Evolutionary conservation across 2,797 vertebrate species (phyloP), one percentile per base, ranked within the genome.

Genomic region (Tiaroga cobitis): DNA sequence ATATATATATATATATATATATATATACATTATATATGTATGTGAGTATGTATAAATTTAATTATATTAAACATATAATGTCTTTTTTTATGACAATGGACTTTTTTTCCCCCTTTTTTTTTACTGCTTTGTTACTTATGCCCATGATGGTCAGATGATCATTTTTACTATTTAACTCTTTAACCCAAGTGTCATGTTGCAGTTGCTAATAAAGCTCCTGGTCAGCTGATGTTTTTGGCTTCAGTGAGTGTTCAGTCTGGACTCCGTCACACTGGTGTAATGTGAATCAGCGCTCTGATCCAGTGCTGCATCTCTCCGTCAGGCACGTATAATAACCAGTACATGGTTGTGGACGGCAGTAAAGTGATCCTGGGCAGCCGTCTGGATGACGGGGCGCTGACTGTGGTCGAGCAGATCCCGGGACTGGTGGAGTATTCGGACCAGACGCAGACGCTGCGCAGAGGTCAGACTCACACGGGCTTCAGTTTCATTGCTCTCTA

Each of bases 271-370:
- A 19, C 0, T 10, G 21, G 54, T 59, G 8, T 26, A 8, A 51
- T 19, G 56, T 59, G 24, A 59, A 59, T n/a, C 56, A 26, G 59
- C 11, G 10, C 2, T 32, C 32, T 56, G 19, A 77, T 15, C 51
- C 32, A 39, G 74, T 8, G 37, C 16, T n/a, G 11, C 6, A 26
- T 61, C 26, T 82, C 7, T 59, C 19, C 3, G 6, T 46, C 77
- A 99, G 97, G 97, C 0, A 98, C 97, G 2, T 99, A 98, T 89
- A 99, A 98, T 92, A 98, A 98, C 78, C 97, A 98, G 87, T 98
- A 98, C 93, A 98, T 98, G 97, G 92, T 99, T 76, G 73, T 99
- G 92, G 97, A 98, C 92, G 89, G 94, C 89, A 98, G 96, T 91
- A 97, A 95, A 86, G 94, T 99, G 21, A 94, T 91, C 70, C 93